Evolutionary conservation across 2,888 invertebrate genomes (phyloP), one percentile per base, ranked within the genome.

Genomic region (Gastrophysa polygoni): DNA sequence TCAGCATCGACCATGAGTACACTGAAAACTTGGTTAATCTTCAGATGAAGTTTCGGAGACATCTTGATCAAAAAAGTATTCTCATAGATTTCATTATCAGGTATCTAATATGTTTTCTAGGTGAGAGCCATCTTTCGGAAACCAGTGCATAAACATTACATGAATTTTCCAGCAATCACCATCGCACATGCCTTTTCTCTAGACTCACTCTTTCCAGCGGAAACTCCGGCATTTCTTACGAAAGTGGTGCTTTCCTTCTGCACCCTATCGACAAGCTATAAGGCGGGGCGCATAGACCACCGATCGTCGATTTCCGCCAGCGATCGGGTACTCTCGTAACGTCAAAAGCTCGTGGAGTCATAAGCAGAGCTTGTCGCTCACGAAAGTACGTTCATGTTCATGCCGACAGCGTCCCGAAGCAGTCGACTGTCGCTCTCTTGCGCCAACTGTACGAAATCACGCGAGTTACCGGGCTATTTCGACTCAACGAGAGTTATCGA

Each of bases 301-400:
- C 68, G 55, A 46, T 65, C 71, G 70, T 47, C 32, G 7, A n/a
- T 56, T 47, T 58, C 57, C 70, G 68, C 46, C 43, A 47, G 49
- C 29, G 38, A 46, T 65, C 68, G 68, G n/a, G 81, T 83, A 77
- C 83, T 83, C 70, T 81, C 82, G 81, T 83, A 82, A 70, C 80
- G 78, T 81, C 81, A 75, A 84, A 83, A 83, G 83, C 84, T 83
- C 82, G 82, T 73, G 74, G 70, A 71, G 68, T 71, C 71, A 71
- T 67, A 73, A 73, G n/a, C n/a, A n/a, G n/a, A n/a, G 71, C 71
- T 72, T 75, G 72, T 75, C 74, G 73, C 75, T 71, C 71, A 71
- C 68, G 58, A 28, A 63, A 55, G 62, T 62, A 67, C 71, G 70
- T 62, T 71, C 57, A 34, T 46, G 70, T 62, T 71, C 55, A 34